Conservation (phyloP, 2,113 vertebrate genomes). For the Cynoglossus semilaevis region DNA sequence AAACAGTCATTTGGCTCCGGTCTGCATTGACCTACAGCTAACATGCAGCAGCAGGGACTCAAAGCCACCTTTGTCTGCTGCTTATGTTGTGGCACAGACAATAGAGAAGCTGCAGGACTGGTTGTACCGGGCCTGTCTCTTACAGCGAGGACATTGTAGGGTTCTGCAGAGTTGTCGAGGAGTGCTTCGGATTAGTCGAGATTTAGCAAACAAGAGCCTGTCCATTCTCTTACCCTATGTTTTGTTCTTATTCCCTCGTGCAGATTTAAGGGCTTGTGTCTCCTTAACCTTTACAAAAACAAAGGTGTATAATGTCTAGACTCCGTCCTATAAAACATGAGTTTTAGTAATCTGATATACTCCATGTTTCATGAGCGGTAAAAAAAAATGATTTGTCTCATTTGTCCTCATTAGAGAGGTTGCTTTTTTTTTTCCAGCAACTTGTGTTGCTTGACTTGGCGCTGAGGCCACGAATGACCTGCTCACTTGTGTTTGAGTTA, state of each 20-base stretch:
- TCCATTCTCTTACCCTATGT: conserved; percentile 33
- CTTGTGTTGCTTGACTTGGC: conserved; percentile 17
- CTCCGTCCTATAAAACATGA: not conserved
- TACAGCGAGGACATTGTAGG: conserved; percentile 68
- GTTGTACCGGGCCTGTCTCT: conserved; percentile 61
- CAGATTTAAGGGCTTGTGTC: conserved; percentile 7
- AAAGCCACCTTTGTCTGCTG: conserved; percentile 71
- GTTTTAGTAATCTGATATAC: not conserved
- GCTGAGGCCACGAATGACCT: conserved; percentile 34
- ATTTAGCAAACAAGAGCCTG: conserved; percentile 44
- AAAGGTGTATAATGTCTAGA: conserved; percentile 1
- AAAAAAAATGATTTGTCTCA: conserved; percentile 12
- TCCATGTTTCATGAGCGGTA: too few relatives aligned
- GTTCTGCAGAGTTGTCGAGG: conserved; percentile 46
- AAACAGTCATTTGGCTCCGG: conserved; percentile 48
- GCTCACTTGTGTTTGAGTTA: conserved; percentile 42
- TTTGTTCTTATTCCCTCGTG: conserved; percentile 24
- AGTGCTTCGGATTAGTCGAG: conserved; percentile 42
- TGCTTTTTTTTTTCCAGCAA: conserved; percentile 15
- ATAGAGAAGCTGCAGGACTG: conserved; percentile 67
- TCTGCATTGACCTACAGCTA: conserved; percentile 27
- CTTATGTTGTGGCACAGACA: conserved; percentile 61
- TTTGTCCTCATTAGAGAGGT: conserved; percentile 33
- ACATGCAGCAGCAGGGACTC: conserved; percentile 35
- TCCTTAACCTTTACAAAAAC: not conserved